Conservation (phyloP, 2,797 vertebrate species). For the Dendrocincla fuliginosa region DNA sequence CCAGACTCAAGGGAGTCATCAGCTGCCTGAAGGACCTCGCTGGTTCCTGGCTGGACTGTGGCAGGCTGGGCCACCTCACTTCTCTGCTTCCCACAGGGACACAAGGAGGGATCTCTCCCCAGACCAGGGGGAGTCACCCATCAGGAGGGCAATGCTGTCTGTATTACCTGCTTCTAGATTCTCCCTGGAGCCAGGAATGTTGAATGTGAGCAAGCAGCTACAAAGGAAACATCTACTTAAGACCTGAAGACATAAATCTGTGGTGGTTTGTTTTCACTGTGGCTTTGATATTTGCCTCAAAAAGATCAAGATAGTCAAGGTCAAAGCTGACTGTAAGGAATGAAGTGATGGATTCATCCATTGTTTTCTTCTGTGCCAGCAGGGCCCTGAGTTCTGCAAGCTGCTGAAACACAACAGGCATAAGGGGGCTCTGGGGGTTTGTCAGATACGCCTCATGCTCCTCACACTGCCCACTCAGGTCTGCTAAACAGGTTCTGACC, state of each 20-base stretch:
- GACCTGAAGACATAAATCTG: constrained; percentile 32
- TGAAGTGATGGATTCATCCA: not conserved
- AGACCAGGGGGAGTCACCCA: not conserved
- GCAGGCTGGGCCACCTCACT: not conserved
- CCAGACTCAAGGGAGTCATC: not conserved
- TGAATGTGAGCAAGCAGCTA: constrained; percentile 33
- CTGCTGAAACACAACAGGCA: not conserved
- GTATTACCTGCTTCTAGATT: not conserved
- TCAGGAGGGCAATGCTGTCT: not conserved
- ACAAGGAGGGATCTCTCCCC: not conserved
- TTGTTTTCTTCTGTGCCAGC: not conserved
- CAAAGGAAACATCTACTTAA: constrained; percentile 50
- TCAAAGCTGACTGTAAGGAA: not conserved
- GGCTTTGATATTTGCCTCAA: constrained; percentile 4
- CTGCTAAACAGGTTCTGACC: not conserved
- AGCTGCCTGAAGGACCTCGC: not conserved
- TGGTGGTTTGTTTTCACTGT: constrained; percentile 3
- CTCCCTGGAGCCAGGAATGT: not conserved
- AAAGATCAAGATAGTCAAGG: constrained; percentile 28
- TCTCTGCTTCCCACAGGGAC: not conserved
- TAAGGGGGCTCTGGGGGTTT: accelerated
- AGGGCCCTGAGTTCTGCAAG: accelerated
- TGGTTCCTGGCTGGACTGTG: accelerated
- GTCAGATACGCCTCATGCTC: not conserved
- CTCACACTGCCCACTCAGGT: not conserved